These are phyloP conservation scores for Beaufortia kweichowensis DNA, from an alignment of 2,113 vertebrate genomes.

Conservation along the genomic window DNA sequence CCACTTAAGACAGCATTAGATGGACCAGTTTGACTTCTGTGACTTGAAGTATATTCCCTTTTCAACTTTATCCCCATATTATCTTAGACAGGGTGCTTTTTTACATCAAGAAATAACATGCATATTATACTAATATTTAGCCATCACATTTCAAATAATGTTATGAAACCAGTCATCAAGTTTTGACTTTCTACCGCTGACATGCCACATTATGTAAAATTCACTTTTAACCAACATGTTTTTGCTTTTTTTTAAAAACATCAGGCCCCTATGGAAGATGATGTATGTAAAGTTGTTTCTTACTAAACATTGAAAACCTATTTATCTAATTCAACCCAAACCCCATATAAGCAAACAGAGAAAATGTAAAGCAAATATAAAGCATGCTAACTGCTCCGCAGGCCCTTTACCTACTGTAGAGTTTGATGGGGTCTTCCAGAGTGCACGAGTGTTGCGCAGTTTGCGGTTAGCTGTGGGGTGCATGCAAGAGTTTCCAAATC, in stretches of 20 bases:
- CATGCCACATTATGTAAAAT: constrained; percentile 4
- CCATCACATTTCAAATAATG: neutral
- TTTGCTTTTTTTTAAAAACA: constrained; percentile 12
- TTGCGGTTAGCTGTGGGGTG: constrained; percentile 42
- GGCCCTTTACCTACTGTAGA: constrained; percentile 41
- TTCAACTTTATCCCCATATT: neutral
- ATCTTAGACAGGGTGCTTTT: neutral
- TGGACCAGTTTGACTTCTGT: neutral
- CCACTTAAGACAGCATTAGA: constrained; percentile 8
- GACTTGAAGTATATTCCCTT: neutral
- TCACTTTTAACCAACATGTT: constrained; percentile 19
- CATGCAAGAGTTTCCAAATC: constrained; percentile 31
- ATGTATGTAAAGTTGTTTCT: constrained; percentile 7
- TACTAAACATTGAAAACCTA: constrained; percentile 16
- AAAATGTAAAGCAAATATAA: constrained; percentile 38
- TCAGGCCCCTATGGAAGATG: neutral
- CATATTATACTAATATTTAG: neutral
- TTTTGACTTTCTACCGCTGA: neutral
- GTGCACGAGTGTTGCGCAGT: constrained; percentile 34
- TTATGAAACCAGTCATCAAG: neutral
- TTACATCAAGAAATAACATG: neutral
- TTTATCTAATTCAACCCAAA: constrained; percentile 33
- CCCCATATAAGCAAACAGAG: constrained; percentile 1
- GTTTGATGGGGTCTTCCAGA: constrained; percentile 45
- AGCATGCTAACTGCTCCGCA: constrained; percentile 16